A percentile compares a stretch with the other conserved stretches of the same genome.
Evolutionary conservation across 2,888 invertebrate species (phyloP).

Genomic region (Drosophila suboccidentalis): DNA sequence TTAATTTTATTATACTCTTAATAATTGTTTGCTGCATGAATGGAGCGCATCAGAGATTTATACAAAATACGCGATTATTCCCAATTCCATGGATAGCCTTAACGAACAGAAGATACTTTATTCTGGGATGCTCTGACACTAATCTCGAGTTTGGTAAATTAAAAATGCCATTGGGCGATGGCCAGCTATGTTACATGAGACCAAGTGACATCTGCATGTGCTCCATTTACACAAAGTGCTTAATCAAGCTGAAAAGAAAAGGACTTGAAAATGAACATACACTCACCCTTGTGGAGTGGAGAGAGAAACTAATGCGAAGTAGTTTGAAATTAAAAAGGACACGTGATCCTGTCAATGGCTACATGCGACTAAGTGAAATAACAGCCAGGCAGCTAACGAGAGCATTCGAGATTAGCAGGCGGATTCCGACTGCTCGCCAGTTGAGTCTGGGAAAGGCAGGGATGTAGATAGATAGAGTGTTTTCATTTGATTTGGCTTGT

Average conservation of each 20-base stretch:
- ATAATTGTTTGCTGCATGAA: constrained; percentile 65
- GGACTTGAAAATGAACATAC: constrained; percentile 59
- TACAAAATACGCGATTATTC: constrained; percentile 37
- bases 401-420: constrained; percentile 64
- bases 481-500: constrained; percentile 73
- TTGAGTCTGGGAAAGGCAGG: background rate
- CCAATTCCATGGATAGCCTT: background rate
- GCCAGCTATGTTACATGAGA: constrained; percentile 9
- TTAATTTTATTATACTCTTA: constrained; percentile 73
- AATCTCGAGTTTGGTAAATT: constrained; percentile 58
- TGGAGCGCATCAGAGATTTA: constrained; percentile 37
- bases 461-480: constrained; percentile 26
- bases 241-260: constrained; percentile 79
- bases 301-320: constrained; percentile 74
- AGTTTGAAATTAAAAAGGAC: constrained; percentile 81
- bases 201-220: constrained; percentile 65
- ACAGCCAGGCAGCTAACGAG: constrained; percentile 37
- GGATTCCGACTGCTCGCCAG: background rate
- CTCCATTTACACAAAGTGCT: constrained; percentile 82
- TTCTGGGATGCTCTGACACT: constrained; percentile 11
- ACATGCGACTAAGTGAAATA: constrained; percentile 69
- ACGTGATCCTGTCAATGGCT: constrained; percentile 70
- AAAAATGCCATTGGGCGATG: constrained; percentile 71
- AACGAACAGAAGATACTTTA: background rate
- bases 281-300: constrained; percentile 15